Base-by-base conservation (phyloP, 2,888 invertebrate species). In the Oxyscelio sp. region DNA sequence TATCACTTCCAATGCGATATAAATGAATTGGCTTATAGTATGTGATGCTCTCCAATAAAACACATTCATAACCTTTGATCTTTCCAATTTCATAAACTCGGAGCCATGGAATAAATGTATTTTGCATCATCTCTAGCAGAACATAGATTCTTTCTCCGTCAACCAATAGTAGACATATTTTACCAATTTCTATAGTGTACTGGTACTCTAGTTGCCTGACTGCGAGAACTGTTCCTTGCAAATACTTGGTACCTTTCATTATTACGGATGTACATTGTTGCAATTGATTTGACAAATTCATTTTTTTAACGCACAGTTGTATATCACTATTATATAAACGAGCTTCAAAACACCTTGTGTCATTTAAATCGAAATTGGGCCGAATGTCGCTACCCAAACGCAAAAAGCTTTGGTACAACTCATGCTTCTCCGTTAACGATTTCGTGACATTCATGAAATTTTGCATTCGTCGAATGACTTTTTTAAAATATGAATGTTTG, bases 401-500 rank as follows among this genome's bases (percentile, higher is more conserved):
- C 9, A 45, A 4, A 34, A 54, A 77, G 58, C 82, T 78, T 77
- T 78, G 87, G 17, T 48, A 75, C 4, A 83, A 38, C 15, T 83
- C 83, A 24, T 83, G 83, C 21, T 79, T 83, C 31, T 61, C 65
- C 13, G 15, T 19, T 1, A 79, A n/a, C 0, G 75, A 11, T 34
- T 78, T 78, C 4, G 24, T 15, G 5, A 83, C 45, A 70, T 83
- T 83, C 0, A 59, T 38, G 15, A 79, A 79, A 21, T 83, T 83
- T 0, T 74, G 73, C 0, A 63, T 34, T 11, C 19, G 22, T 45
- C 68, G n/a, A 1, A 85, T 59, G 11, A 70, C 43, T 77, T 71
- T 82, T 84, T 89, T 90, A 52, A 89, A 89, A 78, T 75, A 90
- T 5, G 85, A 58, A 56, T 90, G 89, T 61, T 90, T 90, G 38